Percentiles rank a stretch among this genome's conserved stretches.
Conservation (phyloP, 2,888 invertebrate species). For the Metopia argyrocephala region DNA sequence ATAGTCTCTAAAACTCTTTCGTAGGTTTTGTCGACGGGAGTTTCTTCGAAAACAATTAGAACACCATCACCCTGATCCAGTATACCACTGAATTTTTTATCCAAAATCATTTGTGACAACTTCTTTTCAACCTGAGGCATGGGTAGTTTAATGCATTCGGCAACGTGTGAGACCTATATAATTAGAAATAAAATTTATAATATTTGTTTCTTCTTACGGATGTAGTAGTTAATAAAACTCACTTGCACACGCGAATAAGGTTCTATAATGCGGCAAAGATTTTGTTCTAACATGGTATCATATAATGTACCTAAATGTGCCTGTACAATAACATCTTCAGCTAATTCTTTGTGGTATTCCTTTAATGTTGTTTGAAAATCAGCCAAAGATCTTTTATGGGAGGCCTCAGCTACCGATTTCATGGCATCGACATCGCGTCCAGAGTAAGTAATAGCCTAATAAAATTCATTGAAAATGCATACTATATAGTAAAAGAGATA, state of each 20-base stretch:
- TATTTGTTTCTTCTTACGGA: too few species aligned
- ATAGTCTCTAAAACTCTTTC: constrained; percentile 98
- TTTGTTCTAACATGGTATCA: constrained; percentile 99
- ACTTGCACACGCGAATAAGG: constrained; percentile 97
- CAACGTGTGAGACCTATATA: constrained; percentile 87
- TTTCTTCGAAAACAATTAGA: constrained; percentile 97
- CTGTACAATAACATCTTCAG: constrained; percentile 97
- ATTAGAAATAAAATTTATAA: background rate
- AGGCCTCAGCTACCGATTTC: constrained; percentile 97
- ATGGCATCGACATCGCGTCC: constrained; percentile 98
- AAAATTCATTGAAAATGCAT: constrained; percentile 2
- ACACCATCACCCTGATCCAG: constrained; percentile 99
- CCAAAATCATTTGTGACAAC: constrained; percentile 99
- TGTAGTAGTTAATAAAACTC: too few species aligned
- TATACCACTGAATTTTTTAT: constrained; percentile 97
- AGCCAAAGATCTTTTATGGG: constrained; percentile 96
- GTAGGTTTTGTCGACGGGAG: constrained; percentile 96
- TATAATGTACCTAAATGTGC: constrained; percentile 98
- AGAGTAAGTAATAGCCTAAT: constrained; percentile 94
- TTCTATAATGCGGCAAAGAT: constrained; percentile 98
- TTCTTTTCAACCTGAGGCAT: constrained; percentile 98
- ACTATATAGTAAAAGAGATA: background rate
- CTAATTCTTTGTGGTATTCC: constrained; percentile 91
- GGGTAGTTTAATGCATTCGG: constrained; percentile 92
- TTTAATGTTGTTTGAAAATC: constrained; percentile 96